Conservation (phyloP, 37 sponge, comb jelly and placozoan genomes). For the Haliclona indistincta region DNA sequence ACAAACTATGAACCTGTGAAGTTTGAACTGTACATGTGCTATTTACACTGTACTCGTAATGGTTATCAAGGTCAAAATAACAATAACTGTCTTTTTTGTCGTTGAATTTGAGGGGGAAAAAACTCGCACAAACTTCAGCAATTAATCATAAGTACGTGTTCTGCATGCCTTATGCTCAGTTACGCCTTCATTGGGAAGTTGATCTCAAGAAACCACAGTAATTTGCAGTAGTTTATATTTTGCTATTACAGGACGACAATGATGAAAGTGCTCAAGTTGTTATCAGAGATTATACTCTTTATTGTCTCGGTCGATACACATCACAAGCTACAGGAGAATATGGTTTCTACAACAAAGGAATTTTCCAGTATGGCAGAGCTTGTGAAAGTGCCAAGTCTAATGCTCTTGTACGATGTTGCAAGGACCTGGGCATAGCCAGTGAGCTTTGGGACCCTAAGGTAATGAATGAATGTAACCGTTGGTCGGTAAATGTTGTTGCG, state of each 20-base stretch:
- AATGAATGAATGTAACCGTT: not conserved
- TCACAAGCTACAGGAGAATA: constrained; percentile 87
- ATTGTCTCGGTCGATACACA: constrained; percentile 75
- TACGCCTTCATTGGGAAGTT: too few relatives aligned
- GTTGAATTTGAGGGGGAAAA: too few relatives aligned
- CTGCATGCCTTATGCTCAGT: too few relatives aligned
- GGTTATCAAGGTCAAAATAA: too few relatives aligned
- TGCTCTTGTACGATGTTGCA: constrained; percentile 89
- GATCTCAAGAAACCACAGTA: too few relatives aligned
- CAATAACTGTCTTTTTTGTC: too few relatives aligned
- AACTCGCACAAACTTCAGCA: too few relatives aligned
- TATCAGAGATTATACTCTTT: constrained; percentile 84
- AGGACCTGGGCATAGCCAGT: constrained; percentile 89
- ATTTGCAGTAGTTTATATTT: too few relatives aligned
- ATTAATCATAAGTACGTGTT: too few relatives aligned
- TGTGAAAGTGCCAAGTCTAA: constrained; percentile 89
- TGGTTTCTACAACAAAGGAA: constrained; percentile 64
- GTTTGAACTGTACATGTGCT: too few relatives aligned
- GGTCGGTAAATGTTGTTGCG: not conserved
- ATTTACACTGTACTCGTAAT: too few relatives aligned
- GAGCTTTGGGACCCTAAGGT: constrained; percentile 93
- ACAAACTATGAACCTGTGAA: too few relatives aligned
- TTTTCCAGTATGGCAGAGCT: constrained; percentile 79
- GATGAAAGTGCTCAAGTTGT: constrained; percentile 84
- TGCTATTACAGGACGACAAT: constrained; percentile 52